Conservation (phyloP, 2,888 invertebrate genomes). For the Choreutis nemorana region DNA sequence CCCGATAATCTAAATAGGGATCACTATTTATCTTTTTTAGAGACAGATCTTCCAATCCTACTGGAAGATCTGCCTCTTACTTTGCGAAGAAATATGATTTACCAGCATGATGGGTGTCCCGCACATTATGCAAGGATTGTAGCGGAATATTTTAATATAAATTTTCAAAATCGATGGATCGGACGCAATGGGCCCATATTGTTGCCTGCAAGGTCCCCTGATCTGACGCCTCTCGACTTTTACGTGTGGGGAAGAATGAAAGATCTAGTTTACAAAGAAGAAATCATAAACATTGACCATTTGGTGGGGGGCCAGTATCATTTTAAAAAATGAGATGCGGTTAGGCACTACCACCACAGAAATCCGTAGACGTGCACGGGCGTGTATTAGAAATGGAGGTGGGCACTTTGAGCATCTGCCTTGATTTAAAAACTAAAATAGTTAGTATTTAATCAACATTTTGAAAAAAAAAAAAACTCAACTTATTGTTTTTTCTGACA, state of each 20-base stretch:
- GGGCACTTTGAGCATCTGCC: too few species aligned
- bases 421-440: too few species aligned
- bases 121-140: conserved; percentile 14
- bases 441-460: too few species aligned
- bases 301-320: too few species aligned
- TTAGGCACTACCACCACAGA: too few species aligned
- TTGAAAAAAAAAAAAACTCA: too few species aligned
- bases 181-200: conserved; percentile 16
- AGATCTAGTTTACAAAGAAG: conserved; percentile 11
- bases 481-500: too few species aligned
- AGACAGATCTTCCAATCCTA: conserved; percentile 8
- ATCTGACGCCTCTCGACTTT: conserved; percentile 16
- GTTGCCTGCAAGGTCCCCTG: conserved; percentile 16
- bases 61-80: conserved; percentile 11
- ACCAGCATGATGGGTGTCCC: conserved; percentile 15
- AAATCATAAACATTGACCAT: too few species aligned
- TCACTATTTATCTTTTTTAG: conserved; percentile 13
- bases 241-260: conserved; percentile 14
- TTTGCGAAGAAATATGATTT: conserved; percentile 11
- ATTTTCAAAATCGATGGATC: conserved; percentile 13
- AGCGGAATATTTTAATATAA: conserved; percentile 14
- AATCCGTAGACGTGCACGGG: too few species aligned
- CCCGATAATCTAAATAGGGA: conserved; percentile 18
- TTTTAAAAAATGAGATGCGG: too few species aligned
- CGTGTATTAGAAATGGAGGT: too few species aligned